phyloP scores from a whole-genome alignment of 2,888 invertebrate species.

The Macrophya alboannulata region DNA sequence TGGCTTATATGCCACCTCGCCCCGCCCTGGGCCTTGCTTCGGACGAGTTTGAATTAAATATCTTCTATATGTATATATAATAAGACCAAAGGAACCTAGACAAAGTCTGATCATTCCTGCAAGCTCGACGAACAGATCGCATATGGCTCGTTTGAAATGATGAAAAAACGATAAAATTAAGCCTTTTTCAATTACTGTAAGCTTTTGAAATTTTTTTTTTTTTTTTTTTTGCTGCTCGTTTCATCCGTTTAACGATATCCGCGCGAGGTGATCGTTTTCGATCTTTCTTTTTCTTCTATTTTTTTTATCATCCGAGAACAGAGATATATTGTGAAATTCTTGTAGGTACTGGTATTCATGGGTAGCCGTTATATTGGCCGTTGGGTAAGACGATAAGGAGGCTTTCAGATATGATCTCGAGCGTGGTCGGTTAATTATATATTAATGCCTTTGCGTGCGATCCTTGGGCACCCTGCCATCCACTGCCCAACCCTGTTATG shows the following conservation, averaged over 20 bases:
- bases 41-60: constrained; percentile 76
- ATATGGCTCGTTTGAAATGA: not conserved
- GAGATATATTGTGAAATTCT: not conserved
- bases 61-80: constrained; percentile 71
- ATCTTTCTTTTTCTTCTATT: not conserved
- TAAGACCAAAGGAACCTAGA: not conserved
- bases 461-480: constrained; percentile 64
- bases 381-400: constrained; percentile 72
- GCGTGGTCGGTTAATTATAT: constrained; percentile 77
- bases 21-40: constrained; percentile 58
- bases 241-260: not conserved
- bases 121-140: not conserved
- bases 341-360: not conserved
- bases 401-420: constrained; percentile 75
- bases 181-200: too few species aligned
- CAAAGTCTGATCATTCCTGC: not conserved
- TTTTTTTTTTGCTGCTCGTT: not conserved
- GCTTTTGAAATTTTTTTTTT: not conserved
- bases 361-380: constrained; percentile 66
- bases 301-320: not conserved
- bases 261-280: too few species aligned
- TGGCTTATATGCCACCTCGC: constrained; percentile 61
- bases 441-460: constrained; percentile 78
- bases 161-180: too few species aligned
- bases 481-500: constrained; percentile 45